Evolutionary conservation across 2,888 invertebrate species (phyloP).

Genomic region (Cynaeus angustus): DNA sequence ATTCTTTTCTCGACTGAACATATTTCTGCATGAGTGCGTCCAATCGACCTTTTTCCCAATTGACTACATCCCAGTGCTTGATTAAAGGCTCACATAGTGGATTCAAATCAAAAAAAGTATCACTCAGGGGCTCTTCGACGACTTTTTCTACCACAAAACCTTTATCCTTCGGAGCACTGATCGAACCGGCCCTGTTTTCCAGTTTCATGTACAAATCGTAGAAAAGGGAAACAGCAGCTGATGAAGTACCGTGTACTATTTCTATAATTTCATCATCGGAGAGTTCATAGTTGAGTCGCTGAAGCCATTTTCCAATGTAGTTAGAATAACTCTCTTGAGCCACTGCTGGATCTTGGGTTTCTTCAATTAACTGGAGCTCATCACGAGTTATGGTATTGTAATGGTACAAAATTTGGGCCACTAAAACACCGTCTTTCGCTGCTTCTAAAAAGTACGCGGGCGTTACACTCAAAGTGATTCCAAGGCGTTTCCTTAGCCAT

Average conservation of each 20-base stretch:
- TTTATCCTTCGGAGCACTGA: constrained; percentile 69
- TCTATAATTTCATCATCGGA: constrained; percentile 71
- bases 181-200: constrained; percentile 72
- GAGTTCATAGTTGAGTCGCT: constrained; percentile 72
- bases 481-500: constrained; percentile 76
- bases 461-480: constrained; percentile 74
- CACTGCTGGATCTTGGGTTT: constrained; percentile 57
- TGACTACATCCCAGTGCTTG: constrained; percentile 73
- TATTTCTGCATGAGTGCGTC: constrained; percentile 68
- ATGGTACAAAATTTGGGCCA: constrained; percentile 75
- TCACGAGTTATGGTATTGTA: constrained; percentile 77
- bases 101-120: constrained; percentile 53
- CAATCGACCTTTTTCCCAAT: constrained; percentile 75
- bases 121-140: background rate
- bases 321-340: constrained; percentile 72
- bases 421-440: constrained; percentile 76
- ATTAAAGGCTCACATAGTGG: constrained; percentile 72
- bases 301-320: constrained; percentile 73
- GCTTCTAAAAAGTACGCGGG: constrained; percentile 74
- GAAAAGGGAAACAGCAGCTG: constrained; percentile 74
- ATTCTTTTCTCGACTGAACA: constrained; percentile 62
- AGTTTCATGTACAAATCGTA: constrained; percentile 77
- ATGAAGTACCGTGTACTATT: constrained; percentile 73
- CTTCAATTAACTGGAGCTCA: constrained; percentile 72
- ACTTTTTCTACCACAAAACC: constrained; percentile 17